Base-by-base conservation (phyloP, 2,797 vertebrate genomes). In the Tapera naevia region DNA sequence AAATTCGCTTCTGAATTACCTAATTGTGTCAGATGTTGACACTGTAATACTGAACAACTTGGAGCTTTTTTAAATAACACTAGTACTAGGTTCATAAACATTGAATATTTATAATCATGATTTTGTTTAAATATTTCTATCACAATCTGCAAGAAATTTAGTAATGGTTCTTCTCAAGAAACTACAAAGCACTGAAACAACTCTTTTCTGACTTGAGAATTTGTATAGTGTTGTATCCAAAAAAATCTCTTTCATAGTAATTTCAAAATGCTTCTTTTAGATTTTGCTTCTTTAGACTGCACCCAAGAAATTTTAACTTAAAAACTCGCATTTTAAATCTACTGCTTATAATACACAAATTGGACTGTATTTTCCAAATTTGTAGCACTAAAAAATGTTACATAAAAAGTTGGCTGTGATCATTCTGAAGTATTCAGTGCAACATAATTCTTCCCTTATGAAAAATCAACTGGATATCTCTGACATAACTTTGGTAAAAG, bases 161-260 rank as follows among this genome's bases (percentile, higher is more conserved):
- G 46, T 46, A 60, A 64, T 70, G 25, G 4, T 33, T 46, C 19
- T 37, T 72, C 39, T n/a, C 51, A 58, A 46, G 5, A 66, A 88
- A 69, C 9, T 39, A 51, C 12, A 71, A 30, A 88, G 22, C 10
- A 72, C 4, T 10, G 3, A 71, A 64, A 41, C 8, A 57, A 51
- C 3, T 22, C 1, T 80, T 35, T 71, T 64, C 45, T 57, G 48
- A 50, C 5, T 33, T 25, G 17, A 74, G 7, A 89, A 74, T 37
- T 7, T 35, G 5, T 7, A 46, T 1, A 16, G 2, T 10, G 7
- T 33, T 6, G 0, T 10, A 69, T 19, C 0, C 56, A 23, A 30
- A 11, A 11, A 35, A 27, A 28, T 0, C 2, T 66, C 6, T 18
- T 88, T 71, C 27, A 5, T 39, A 71, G 17, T 27, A 33, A 60